These are phyloP conservation scores for Montipora capricornis DNA, from an alignment of 64 coral and sea anemone species.

Conservation along the genomic window DNA sequence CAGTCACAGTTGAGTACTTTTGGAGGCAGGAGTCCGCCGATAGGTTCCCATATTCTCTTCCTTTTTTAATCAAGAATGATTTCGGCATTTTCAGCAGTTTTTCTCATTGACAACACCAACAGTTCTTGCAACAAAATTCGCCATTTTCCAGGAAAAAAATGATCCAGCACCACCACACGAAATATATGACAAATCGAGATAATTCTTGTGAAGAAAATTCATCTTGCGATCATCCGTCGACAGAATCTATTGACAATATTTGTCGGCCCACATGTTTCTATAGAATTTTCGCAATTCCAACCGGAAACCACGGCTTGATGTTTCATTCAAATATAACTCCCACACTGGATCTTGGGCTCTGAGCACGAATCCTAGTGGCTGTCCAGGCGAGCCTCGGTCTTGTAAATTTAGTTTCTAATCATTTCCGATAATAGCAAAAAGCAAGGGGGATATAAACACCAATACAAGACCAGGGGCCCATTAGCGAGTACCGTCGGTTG, in stretches of 20 bases:
- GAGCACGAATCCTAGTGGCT: conserved; percentile 57
- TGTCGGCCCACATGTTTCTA: conserved; percentile 54
- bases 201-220: conserved; percentile 50
- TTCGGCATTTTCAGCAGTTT: conserved; percentile 74
- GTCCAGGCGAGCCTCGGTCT: conserved; percentile 25
- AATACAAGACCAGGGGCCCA: conserved; percentile 12
- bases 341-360: conserved; percentile 46
- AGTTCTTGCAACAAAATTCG: conserved; percentile 42
- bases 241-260: conserved; percentile 61
- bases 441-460: conserved; percentile 53
- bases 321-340: conserved; percentile 79
- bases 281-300: conserved; percentile 59
- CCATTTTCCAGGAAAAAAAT: conserved; percentile 36
- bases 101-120: conserved; percentile 1
- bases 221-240: conserved; percentile 54
- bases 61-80: conserved; percentile 87
- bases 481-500: conserved; percentile 31
- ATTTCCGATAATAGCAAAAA: conserved; percentile 69
- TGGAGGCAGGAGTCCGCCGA: conserved; percentile 19
- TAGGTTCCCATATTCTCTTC: conserved; percentile 62
- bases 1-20: conserved; percentile 4
- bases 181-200: conserved; percentile 6
- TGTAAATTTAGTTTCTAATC: conserved; percentile 41
- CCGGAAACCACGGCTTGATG: conserved; percentile 74
- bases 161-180: background rate